Percentiles rank a stretch among this genome's conserved stretches.
These are phyloP conservation scores for Leptopilina myrica DNA, from an alignment of 2,888 invertebrate species.

Conservation along the genomic window DNA sequence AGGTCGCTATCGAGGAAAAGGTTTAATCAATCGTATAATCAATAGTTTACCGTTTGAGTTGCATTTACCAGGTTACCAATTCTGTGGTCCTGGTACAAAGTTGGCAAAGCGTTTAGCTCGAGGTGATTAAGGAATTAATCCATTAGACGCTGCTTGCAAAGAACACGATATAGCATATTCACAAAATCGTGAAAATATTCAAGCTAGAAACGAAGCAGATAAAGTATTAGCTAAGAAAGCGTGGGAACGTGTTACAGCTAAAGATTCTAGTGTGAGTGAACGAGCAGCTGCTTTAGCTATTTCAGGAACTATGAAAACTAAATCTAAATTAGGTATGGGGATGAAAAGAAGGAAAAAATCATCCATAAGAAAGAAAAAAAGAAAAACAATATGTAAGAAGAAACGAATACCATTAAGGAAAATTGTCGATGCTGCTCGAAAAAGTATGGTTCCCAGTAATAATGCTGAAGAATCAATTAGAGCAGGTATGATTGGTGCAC, in stretches of 20 bases:
- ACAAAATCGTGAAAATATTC: background rate
- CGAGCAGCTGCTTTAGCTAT: background rate
- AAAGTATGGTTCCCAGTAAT: background rate
- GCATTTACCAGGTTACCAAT: no score
- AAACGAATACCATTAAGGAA: no score
- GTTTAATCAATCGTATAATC: background rate
- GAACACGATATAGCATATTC: conserved; percentile 31
- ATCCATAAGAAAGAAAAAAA: no score
- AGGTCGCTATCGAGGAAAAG: background rate
- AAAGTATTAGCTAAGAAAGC: conserved; percentile 23
- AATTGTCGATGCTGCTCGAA: no score
- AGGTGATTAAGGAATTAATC: conserved; percentile 1
- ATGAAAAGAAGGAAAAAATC: background rate
- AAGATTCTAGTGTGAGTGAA: background rate
- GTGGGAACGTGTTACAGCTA: background rate
- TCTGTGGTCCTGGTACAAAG: background rate
- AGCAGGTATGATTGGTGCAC: conserved; percentile 48
- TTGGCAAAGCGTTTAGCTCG: background rate
- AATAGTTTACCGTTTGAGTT: background rate
- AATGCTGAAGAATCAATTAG: conserved; percentile 26
- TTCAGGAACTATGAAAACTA: background rate
- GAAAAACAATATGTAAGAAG: no score
- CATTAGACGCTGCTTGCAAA: conserved; percentile 12
- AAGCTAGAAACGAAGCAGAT: background rate
- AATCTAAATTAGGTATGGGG: background rate